Evolutionary conservation across 1,140 invertebrate genomes (phyloP), one percentile per base, ranked within the genome.

Genomic region (Cyphomyrmex costatus): DNA sequence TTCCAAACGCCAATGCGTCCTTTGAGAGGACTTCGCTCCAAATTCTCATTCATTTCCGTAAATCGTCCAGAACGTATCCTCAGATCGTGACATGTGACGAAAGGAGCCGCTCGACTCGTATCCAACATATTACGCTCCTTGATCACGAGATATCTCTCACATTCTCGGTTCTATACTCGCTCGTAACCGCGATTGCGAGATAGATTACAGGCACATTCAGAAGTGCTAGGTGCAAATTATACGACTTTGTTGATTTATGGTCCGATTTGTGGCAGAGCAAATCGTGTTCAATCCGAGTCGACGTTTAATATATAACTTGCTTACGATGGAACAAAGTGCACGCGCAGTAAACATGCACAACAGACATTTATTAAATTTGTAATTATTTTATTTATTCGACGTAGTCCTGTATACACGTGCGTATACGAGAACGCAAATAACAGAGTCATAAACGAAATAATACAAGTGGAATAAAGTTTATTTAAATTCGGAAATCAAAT

Each of bases 11-110:
- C 30, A 27, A 12, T 14, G 30, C 14, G 21, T 80, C 66, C 30
- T 71, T 16, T 33, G 42, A 56, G n/a, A 46, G 51, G 51, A 46
- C 68, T 46, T 16, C 19, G 66, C 53, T 49, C 7, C 24, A 27
- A 60, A 83, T 83, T 74, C 53, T 73, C 53, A 71, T 83, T 73
- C 53, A 83, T 73, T 73, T 46, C 53, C 36, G 19, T 53, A 70
- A 83, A 61, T 58, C 36, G 36, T 33, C 66, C 66, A 36, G 53
- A 71, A 82, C 65, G 27, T 71, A 82, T 71, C 24, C 66, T 60
- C 7, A 33, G 19, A 73, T 82, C 66, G 53, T 60, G 79, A 82
- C 79, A 60, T 66, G 51, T 58, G 78, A 66, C 78, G 51, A 82
- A 82, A 71, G 53, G 24, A 71, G 33, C 33, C 19, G 66, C 51